Conservation (phyloP, 1,140 invertebrate genomes). For the Papilio machaon region DNA sequence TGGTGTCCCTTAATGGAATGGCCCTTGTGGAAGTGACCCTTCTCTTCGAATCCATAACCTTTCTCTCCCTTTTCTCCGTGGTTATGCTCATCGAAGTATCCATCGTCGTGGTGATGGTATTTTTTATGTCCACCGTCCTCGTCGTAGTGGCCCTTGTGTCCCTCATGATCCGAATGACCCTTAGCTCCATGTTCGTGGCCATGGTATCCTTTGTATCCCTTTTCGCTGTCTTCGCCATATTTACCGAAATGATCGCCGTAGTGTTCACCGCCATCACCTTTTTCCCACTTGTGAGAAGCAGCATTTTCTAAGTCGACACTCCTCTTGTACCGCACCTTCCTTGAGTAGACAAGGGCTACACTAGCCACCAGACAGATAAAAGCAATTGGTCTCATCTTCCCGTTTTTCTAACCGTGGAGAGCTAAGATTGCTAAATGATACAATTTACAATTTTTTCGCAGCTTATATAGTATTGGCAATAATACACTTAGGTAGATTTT, state of each 20-base stretch:
- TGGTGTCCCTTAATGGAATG: constrained; percentile 90
- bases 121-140: constrained; percentile 89
- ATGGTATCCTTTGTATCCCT: constrained; percentile 84
- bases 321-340: constrained; percentile 63
- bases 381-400: constrained; percentile 64
- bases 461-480: constrained; percentile 80
- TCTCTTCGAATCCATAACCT: constrained; percentile 83
- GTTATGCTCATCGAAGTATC: constrained; percentile 88
- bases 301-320: constrained; percentile 82
- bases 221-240: constrained; percentile 77
- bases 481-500: constrained; percentile 63
- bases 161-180: constrained; percentile 87
- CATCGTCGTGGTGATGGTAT: constrained; percentile 87
- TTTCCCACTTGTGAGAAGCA: constrained; percentile 82
- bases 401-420: constrained; percentile 56
- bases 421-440: constrained; percentile 76
- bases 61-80: constrained; percentile 86
- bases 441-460: constrained; percentile 64
- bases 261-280: constrained; percentile 81
- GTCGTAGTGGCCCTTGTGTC: constrained; percentile 86
- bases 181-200: constrained; percentile 86
- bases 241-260: constrained; percentile 77
- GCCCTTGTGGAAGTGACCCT: constrained; percentile 87
- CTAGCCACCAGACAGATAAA: constrained; percentile 57
- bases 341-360: constrained; percentile 54